Evolutionary conservation across 2,113 vertebrate species (phyloP).

Genomic region (Elachura formosa): DNA sequence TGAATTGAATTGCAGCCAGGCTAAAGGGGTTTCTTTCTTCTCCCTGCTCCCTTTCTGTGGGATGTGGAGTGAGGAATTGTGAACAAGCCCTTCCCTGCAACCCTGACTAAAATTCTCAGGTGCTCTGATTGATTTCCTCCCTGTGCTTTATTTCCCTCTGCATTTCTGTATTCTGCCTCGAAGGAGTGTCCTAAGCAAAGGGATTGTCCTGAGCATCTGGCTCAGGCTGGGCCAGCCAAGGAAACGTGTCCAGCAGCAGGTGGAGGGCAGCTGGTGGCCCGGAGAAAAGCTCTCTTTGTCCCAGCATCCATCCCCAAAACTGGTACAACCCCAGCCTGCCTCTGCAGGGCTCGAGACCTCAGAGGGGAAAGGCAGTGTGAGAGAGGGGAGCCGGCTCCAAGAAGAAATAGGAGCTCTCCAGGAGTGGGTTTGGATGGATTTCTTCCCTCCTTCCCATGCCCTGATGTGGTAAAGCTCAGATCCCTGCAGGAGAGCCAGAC

Average conservation of each 20-base stretch:
- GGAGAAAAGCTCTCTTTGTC: not conserved
- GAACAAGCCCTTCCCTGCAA: not conserved
- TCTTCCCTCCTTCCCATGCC: not conserved
- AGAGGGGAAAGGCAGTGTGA: not conserved
- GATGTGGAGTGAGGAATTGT: accelerated
- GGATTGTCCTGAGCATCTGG: not conserved
- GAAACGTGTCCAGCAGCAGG: not conserved
- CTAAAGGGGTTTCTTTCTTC: not conserved
- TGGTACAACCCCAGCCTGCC: not conserved
- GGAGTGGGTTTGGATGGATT: not conserved
- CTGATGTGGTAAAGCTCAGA: not conserved
- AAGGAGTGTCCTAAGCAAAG: not conserved
- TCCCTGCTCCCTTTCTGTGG: not conserved
- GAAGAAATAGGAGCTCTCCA: not conserved
- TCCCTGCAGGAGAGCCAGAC: not conserved
- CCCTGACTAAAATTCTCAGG: not conserved
- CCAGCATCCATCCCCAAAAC: not conserved
- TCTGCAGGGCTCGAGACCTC: not conserved
- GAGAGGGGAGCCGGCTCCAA: not conserved
- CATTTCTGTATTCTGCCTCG: not conserved
- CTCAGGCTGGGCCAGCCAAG: not conserved
- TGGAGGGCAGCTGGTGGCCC: not conserved
- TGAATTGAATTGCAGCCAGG: not conserved
- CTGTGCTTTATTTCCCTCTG: not conserved
- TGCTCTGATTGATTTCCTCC: not conserved